Percentiles rank a stretch among this genome's conserved stretches.
Evolutionary conservation across 2,113 vertebrate species (phyloP).

Genomic region (Dipodomys ordii): DNA sequence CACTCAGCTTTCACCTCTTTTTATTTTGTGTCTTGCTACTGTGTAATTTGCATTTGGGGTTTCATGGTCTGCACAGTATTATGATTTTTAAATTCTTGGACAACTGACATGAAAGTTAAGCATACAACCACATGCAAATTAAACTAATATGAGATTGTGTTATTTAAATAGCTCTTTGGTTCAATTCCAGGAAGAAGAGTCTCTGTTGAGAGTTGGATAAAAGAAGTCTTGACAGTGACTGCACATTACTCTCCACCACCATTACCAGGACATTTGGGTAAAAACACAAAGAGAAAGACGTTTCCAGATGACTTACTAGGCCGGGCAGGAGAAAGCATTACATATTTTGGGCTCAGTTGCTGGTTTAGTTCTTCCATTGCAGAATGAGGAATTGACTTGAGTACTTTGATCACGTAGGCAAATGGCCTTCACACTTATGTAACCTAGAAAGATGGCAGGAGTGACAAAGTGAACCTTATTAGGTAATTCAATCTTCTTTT

Average conservation of each 20-base stretch:
- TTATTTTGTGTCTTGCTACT: constrained; percentile 69
- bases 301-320: constrained; percentile 91
- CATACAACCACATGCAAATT: constrained; percentile 26
- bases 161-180: constrained; percentile 52
- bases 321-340: constrained; percentile 95
- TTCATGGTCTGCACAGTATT: constrained; percentile 73
- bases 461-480: not conserved
- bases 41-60: constrained; percentile 83
- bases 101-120: constrained; percentile 8
- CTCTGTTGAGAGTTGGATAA: not conserved
- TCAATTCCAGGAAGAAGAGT: not conserved
- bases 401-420: constrained; percentile 94
- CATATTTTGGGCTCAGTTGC: constrained; percentile 91
- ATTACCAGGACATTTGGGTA: not conserved
- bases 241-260: not conserved
- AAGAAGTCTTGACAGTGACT: not conserved
- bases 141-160: constrained; percentile 28
- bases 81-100: constrained; percentile 54
- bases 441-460: constrained; percentile 87
- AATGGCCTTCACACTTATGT: constrained; percentile 92
- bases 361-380: constrained; percentile 89
- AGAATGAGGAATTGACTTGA: constrained; percentile 94
- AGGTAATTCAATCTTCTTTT: not conserved
- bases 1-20: constrained; percentile 78
- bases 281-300: not conserved